Percentiles rank a stretch among this genome's conserved stretches.
Conservation (phyloP, 2,113 vertebrate species). For the Anolis carolinensis region DNA sequence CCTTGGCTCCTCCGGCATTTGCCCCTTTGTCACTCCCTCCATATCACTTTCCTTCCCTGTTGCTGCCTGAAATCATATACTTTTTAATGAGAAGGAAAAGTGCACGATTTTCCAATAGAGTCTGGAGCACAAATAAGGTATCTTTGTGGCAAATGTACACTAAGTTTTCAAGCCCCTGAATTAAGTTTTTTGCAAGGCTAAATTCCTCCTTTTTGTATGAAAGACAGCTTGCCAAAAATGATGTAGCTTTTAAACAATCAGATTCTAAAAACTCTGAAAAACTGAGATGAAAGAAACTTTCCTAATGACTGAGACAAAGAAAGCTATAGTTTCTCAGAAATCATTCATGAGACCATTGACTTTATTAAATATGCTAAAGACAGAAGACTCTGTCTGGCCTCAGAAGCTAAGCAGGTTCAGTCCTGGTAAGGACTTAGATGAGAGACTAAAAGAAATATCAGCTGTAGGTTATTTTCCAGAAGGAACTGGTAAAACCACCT, state of each 20-base stretch:
- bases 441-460: no score
- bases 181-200: neutral
- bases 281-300: neutral
- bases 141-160: neutral
- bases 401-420: no score
- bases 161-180: neutral
- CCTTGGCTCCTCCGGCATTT: no score
- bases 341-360: neutral
- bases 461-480: no score
- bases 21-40: no score
- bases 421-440: no score
- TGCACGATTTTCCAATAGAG: neutral
- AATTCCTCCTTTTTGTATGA: neutral
- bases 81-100: neutral
- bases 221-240: neutral
- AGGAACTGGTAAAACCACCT: no score
- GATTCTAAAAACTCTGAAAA: neutral
- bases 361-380: neutral
- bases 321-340: neutral
- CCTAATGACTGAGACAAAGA: neutral
- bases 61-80: neutral
- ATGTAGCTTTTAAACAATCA: neutral
- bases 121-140: neutral
- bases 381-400: no score
- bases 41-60: neutral